Evolutionary conservation across 2,797 vertebrate species (phyloP), one percentile per base, ranked within the genome.

Genomic region (Champsocephalus esox): DNA sequence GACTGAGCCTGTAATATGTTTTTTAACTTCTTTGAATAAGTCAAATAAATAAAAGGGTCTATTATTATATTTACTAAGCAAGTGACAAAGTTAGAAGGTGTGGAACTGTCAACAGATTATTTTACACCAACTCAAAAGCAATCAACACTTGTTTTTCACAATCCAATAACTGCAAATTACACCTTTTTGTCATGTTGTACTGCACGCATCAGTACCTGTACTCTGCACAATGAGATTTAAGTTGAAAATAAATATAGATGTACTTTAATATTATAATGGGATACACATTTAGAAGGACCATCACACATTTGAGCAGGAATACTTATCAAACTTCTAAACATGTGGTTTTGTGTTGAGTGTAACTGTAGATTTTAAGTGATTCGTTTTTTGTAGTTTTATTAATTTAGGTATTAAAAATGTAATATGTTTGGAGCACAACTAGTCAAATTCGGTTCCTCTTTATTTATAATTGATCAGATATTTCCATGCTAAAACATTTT

Each of bases 81-180:
- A 46, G 50, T 46, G 62, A 46, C 17, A 3, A 45, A 72, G 52
- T n/a, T 16, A 56, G 32, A 43, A 59, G 38, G 44, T 3, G 21
- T 1, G 56, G 24, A n/a, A 3, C n/a, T 12, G 61, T 65, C n/a
- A 28, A 46, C 28, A 12, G 16, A n/a, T 19, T 3, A 43, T 38
- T n/a, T 49, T 28, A 77, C 34, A 77, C 19, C 28, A 64, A 32
- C 41, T 14, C 60, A 70, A 70, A 21, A 66, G 1, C 48, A 12
- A 52, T 60, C 11, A 75, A 56, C 76, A 51, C 67, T 21, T 73
- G 8, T 11, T n/a, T 34, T 34, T 44, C 55, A 43, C 14, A 14
- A 41, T 54, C 59, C 49, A 43, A 67, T 24, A 28, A 58, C 61
- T 32, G 19, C 21, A 56, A 21, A 68, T 6, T 34, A 32, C 10